Conservation (phyloP, 2,113 vertebrate genomes). For the Benitochromis conjunctus region DNA sequence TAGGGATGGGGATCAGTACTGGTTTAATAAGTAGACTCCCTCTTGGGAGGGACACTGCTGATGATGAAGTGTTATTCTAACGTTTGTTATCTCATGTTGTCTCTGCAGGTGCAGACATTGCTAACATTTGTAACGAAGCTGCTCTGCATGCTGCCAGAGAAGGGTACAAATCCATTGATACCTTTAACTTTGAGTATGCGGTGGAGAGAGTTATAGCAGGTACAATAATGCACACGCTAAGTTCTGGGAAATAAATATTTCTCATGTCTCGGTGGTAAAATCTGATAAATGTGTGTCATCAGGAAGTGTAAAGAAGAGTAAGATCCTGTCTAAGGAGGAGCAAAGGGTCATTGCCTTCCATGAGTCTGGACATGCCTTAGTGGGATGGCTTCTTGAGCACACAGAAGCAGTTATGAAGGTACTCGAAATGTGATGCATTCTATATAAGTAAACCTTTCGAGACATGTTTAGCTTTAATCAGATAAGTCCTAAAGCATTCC, state of each 20-base stretch:
- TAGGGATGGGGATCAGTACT: not conserved
- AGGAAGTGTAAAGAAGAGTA: conserved; percentile 93
- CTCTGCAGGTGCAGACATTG: conserved; percentile 91
- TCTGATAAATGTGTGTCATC: not conserved
- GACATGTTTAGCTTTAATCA: not conserved
- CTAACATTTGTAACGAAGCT: conserved; percentile 95
- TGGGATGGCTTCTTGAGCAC: conserved; percentile 95
- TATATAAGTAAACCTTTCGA: not conserved
- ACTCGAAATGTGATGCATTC: not conserved
- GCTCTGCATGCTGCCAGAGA: conserved; percentile 93
- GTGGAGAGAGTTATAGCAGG: conserved; percentile 95
- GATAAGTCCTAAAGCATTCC: not conserved
- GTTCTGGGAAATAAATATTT: not conserved
- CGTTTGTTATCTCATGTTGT: not conserved
- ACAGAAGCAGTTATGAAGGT: conserved; percentile 97
- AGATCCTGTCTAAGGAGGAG: conserved; percentile 92
- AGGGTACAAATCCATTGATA: conserved; percentile 87
- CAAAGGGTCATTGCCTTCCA: conserved; percentile 90
- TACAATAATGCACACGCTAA: conserved; percentile 18
- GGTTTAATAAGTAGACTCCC: not conserved
- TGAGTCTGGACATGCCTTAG: conserved; percentile 89
- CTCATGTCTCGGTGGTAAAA: not conserved
- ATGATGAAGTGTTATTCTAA: not conserved
- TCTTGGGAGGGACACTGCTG: not conserved
- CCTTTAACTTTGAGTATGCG: conserved; percentile 90